phyloP scores from a whole-genome alignment of 2,797 vertebrate species.

The Hoplostethus mediterraneus region DNA sequence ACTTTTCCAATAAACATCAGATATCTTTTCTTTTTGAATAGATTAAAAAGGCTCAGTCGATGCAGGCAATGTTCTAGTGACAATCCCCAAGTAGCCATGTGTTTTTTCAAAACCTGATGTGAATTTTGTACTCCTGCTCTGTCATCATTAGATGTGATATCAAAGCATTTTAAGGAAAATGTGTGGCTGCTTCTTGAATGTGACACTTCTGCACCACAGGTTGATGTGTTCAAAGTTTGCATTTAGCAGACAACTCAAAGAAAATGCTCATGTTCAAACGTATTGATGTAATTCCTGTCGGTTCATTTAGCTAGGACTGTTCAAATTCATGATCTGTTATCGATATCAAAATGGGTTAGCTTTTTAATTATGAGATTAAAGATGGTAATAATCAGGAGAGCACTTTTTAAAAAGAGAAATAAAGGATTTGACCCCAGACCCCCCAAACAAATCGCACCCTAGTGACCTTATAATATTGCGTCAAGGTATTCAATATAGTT shows the following conservation, averaged over 20 bases:
- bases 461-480: slow-evolving; percentile 72
- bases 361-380: slow-evolving; percentile 51
- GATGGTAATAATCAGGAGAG: slow-evolving; percentile 48
- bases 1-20: slow-evolving; percentile 72
- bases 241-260: slow-evolving; percentile 44
- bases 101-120: slow-evolving; percentile 56
- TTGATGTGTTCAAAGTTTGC: slow-evolving; percentile 52
- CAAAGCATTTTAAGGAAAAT: slow-evolving; percentile 50
- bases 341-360: slow-evolving; percentile 39
- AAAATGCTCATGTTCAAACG: slow-evolving; percentile 47
- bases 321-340: slow-evolving; percentile 33
- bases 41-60: slow-evolving; percentile 86
- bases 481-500: slow-evolving; percentile 62
- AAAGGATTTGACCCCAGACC: slow-evolving; percentile 48
- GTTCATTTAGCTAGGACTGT: slow-evolving; percentile 28
- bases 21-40: slow-evolving; percentile 67
- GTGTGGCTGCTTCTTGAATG: slow-evolving; percentile 50
- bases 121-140: slow-evolving; percentile 37
- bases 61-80: slow-evolving; percentile 83
- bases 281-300: slow-evolving; percentile 36
- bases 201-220: slow-evolving; percentile 51
- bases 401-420: slow-evolving; percentile 53
- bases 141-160: slow-evolving; percentile 45
- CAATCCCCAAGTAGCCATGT: slow-evolving; percentile 61
- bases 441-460: slow-evolving; percentile 7